Percentiles rank a stretch among this genome's conserved stretches.
Conservation (phyloP, 2,113 vertebrate species). For the Leuciscus idus region DNA sequence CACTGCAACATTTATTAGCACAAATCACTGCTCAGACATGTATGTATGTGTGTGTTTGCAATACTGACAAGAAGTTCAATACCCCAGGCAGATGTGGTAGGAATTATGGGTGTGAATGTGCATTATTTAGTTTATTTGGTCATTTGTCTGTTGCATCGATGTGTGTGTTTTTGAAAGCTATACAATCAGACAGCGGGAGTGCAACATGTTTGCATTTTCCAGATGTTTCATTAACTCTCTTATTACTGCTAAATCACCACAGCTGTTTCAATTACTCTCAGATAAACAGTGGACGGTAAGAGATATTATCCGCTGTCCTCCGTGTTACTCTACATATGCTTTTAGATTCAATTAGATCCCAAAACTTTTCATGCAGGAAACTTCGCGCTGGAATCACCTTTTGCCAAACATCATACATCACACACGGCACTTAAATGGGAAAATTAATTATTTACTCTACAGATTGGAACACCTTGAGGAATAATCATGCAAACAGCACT, state of each 20-base stretch:
- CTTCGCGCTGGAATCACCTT: conserved; percentile 1
- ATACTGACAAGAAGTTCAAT: background rate
- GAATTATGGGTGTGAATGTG: background rate
- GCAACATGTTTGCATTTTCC: conserved; percentile 39
- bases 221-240: conserved; percentile 45
- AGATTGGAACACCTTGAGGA: conserved; percentile 35
- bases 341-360: background rate
- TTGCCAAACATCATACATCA: conserved; percentile 36
- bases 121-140: conserved; percentile 20
- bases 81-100: background rate
- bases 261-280: conserved; percentile 36
- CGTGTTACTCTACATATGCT: background rate
- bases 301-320: background rate
- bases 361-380: conserved; percentile 19
- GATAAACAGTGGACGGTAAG: background rate
- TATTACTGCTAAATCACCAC: conserved; percentile 20
- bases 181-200: background rate
- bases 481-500: conserved; percentile 34
- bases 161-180: background rate
- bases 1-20: background rate
- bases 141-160: background rate
- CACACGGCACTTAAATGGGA: conserved; percentile 28
- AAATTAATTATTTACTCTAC: conserved; percentile 35
- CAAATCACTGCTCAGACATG: conserved; percentile 11
- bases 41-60: background rate